Evolutionary conservation across 2,113 vertebrate genomes (phyloP), one percentile per base, ranked within the genome.

Genomic region (Ancistrus triradiatus): DNA sequence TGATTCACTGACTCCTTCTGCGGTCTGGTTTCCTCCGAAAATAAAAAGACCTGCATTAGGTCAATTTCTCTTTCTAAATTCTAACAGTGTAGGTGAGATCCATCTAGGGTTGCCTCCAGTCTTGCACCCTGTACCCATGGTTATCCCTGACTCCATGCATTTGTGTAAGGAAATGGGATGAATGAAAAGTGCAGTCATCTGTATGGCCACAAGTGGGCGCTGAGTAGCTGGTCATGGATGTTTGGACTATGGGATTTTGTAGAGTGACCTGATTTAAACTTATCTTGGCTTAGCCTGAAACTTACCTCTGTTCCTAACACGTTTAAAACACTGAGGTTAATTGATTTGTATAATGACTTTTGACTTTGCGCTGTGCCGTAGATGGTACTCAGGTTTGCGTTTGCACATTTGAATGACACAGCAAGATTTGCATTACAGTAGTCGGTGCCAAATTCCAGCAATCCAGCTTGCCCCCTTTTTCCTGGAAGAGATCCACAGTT

Each of bases 381-480:
- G 14, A n/a, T 4, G 27, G 19, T 9, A 17, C 13, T 24, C 7
- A 4, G 19, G 22, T 51, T 65, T 35, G 44, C 13, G 13, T 70
- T 55, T 6, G 14, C 47, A 38, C 55, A 18, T 47, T 52, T 65
- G 28, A 24, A 31, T 53, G 55, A 31, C 7, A 22, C 28, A n/a
- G 21, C 4, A 21, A 2, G 44, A 43, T 67, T 57, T 50, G 19
- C 57, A 66, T 72, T 9, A 14, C 37, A 46, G 18, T 42, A 22
- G 19, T 18, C 27, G 0, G 15, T 15, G 37, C 11, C 63, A 35
- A 1, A 14, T 46, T 31, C 48, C 28, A 43, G n/a, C 19, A 19
- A 28, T 64, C 27, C 38, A 64, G 24, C 46, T 14, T n/a, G 50
- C 28, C 24, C 31, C 42, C 35, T 27, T 42, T 48, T 42, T 28